A percentile compares a stretch with the other conserved stretches of the same genome.
phyloP scores from a whole-genome alignment of 2,113 vertebrate genomes.

The Archilochus colubris region DNA sequence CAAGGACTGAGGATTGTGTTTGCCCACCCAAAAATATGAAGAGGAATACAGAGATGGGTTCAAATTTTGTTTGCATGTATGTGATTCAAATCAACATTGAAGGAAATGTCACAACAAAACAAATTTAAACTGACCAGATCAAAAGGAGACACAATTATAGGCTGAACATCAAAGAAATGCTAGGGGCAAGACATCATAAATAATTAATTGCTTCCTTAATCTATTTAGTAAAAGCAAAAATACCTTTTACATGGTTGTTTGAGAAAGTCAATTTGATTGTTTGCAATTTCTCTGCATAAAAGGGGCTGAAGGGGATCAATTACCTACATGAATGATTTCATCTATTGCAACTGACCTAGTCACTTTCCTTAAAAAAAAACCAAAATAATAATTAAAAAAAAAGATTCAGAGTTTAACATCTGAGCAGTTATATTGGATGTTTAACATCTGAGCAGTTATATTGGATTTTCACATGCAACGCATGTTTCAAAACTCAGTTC shows the following conservation, averaged over 20 bases:
- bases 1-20: not conserved
- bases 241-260: not conserved
- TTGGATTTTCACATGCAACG: not conserved
- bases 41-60: not conserved
- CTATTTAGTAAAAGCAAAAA: conserved; percentile 14
- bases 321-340: not conserved
- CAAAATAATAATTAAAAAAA: not conserved
- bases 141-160: not conserved
- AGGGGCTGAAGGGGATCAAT: not conserved
- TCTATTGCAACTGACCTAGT: not conserved
- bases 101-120: conserved; percentile 2
- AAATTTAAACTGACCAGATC: conserved; percentile 3
- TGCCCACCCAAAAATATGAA: not conserved
- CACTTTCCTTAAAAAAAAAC: not conserved
- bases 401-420: not conserved
- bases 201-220: conserved; percentile 30
- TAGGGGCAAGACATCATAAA: not conserved
- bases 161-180: not conserved
- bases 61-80: not conserved
- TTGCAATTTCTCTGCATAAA: not conserved
- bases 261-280: not conserved
- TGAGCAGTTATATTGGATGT: not conserved
- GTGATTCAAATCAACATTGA: not conserved
- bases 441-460: not conserved
- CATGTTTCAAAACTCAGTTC: not conserved